Evolutionary conservation across 2,113 vertebrate genomes (phyloP), one percentile per base, ranked within the genome.

Genomic region (Myotis davidii): DNA sequence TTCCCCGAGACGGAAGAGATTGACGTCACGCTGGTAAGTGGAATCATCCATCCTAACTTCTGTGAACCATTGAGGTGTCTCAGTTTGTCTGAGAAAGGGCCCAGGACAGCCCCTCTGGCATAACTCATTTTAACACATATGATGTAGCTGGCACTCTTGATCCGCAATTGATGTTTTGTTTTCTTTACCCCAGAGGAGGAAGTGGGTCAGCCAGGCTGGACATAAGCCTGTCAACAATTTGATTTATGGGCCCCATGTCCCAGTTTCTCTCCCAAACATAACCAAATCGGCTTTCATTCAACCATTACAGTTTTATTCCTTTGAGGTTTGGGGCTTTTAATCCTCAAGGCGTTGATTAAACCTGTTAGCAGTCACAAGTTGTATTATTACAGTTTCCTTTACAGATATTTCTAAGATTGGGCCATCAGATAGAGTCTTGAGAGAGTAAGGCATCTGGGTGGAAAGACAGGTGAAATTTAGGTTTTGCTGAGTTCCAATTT

Each of bases 261-360:
- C 59, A 89, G 45, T 85, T 88, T 81, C 70, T 81, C 48, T 91
- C 77, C 61, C 67, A 37, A 97, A 59, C 76, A 32, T 97, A 95
- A 83, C 82, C 64, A 94, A 96, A 94, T 87, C 88, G 50, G 78
- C 88, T 96, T 97, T 94, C 74, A 92, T 95, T 96, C 84, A 91
- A 79, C 96, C 95, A 91, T 95, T 96, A 77, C 32, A 94, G 69
- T 91, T 96, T 96, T 94, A 96, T 95, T 96, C 94, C 93, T 91
- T 91, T 92, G 95, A 97, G 97, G 56, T 74, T 79, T 92, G 37
- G 50, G 59, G 42, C 93, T 89, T 92, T 97, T 92, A 97, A 96
- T 94, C 78, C 91, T 97, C 85, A 86, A 95, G 85, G 90, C 85
- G 95, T 95, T 96, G 91, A 97, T 97, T 92, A 95, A 95, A 89